Base-by-base conservation (phyloP, 2,888 invertebrate species). In the Cynaeus angustus region DNA sequence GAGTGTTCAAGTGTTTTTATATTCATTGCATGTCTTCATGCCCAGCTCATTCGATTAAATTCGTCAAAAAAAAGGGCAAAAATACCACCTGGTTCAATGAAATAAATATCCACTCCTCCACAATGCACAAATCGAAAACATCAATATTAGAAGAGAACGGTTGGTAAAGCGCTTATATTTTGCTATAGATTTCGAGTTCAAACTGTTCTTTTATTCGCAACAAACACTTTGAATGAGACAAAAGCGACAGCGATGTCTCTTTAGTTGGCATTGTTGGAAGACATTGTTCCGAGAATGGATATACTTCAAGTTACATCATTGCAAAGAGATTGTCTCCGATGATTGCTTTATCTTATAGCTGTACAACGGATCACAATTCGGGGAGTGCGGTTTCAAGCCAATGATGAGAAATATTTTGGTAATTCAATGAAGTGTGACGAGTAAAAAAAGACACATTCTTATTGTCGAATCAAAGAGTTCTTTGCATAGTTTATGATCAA, bases 271-370 rank as follows among this genome's bases (percentile, higher is more conserved):
- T 84, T 84, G 84, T 84, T 82, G 78, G 74, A 62, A 67, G 72
- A 75, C 78, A 82, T 83, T 84, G 83, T 84, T 83, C 80, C 78
- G 76, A 74, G 83, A 84, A 84, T 84, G 79, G 84, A 84, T 84
- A 84, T 84, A 84, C 84, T 84, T 84, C 83, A 85, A 84, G 84
- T 85, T 84, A 84, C 85, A 85, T 84, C 84, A 83, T 84, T 83
- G 83, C 83, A 79, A 83, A 84, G 83, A 84, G 83, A 84, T 84
- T 80, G 82, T 82, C 81, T 80, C 79, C 41, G 50, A 62, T 80
- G 83, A 84, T 84, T 84, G 84, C 83, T 83, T 84, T 84, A 83
- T 83, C 83, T 83, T 26, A 41, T 41, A 12, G 10, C 38, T 12
- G n/a, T 79, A 78, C 77, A 80, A 72, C 66, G 77, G 68, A 70